Evolutionary conservation across 2,888 invertebrate genomes (phyloP).

Genomic region (Sarcophaga carnaria): DNA sequence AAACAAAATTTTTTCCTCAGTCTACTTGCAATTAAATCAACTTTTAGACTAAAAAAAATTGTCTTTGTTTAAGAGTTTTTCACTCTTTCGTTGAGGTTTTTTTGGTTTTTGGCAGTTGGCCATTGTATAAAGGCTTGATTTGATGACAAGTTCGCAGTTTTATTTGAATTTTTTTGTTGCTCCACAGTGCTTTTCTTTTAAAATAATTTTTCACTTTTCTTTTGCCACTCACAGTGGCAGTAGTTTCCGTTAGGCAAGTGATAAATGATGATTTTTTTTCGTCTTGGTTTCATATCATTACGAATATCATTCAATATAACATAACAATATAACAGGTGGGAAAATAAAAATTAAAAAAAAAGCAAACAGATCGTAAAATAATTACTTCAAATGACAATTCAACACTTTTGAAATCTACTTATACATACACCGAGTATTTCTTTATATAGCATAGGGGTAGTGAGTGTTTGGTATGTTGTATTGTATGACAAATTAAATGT

Average conservation of each 20-base stretch:
- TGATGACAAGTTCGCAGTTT: conserved; percentile 23
- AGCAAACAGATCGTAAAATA: background rate
- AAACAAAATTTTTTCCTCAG: conserved; percentile 24
- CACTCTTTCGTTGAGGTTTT: background rate
- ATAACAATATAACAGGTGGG: conserved; percentile 15
- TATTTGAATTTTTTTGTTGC: background rate
- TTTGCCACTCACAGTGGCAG: background rate
- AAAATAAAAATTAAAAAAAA: background rate
- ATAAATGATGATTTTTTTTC: conserved; percentile 18
- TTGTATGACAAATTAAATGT: background rate
- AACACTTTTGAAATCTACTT: too few relatives aligned
- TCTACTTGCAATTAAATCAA: conserved; percentile 47
- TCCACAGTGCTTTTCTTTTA: background rate
- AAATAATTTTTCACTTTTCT: conserved; percentile 21
- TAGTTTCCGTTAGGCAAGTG: conserved; percentile 8
- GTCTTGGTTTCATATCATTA: background rate
- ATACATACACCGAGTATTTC: background rate
- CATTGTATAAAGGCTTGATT: conserved; percentile 15
- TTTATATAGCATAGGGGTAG: background rate
- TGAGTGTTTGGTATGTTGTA: background rate
- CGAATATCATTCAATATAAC: background rate
- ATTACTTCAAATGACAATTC: too few relatives aligned
- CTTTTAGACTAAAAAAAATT: conserved; percentile 16
- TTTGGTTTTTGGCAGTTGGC: background rate
- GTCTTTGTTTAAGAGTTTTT: conserved; percentile 16